These are phyloP conservation scores for Gallinago undulata DNA, from an alignment of 2,113 vertebrate genomes.

Conservation along the genomic window DNA sequence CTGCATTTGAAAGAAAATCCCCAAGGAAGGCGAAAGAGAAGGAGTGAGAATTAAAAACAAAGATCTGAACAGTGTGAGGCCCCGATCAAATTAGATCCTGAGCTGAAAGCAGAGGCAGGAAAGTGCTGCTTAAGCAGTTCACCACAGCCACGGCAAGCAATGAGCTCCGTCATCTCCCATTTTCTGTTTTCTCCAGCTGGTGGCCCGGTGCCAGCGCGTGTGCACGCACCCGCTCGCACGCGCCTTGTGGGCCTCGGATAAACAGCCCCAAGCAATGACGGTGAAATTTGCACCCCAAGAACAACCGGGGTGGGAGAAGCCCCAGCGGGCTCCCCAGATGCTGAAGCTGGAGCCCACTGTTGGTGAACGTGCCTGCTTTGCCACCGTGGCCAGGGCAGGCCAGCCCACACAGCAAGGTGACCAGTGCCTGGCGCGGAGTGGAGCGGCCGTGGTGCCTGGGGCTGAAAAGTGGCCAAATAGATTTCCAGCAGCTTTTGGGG, in stretches of 20 bases:
- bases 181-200: not conserved
- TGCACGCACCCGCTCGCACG: fast-evolving
- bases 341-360: fast-evolving
- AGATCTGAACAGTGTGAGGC: conserved; percentile 32
- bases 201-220: not conserved
- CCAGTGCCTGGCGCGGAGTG: fast-evolving
- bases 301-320: not conserved
- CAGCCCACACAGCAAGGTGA: fast-evolving
- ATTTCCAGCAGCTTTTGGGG: not conserved
- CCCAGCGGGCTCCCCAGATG: fast-evolving
- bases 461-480: fast-evolving
- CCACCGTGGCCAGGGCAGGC: fast-evolving
- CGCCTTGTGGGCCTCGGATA: not conserved
- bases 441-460: fast-evolving
- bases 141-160: not conserved
- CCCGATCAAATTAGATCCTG: not conserved
- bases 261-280: not conserved
- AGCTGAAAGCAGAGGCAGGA: conserved; percentile 39
- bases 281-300: not conserved
- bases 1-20: conserved; percentile 56
- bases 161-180: not conserved
- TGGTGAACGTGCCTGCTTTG: not conserved
- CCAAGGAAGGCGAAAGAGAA: conserved; percentile 35
- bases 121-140: conserved; percentile 26
- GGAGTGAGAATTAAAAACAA: conserved; percentile 35